These are phyloP conservation scores for Brachionus paranguensis DNA, from an alignment of 1,140 invertebrate species.

Conservation along the genomic window DNA sequence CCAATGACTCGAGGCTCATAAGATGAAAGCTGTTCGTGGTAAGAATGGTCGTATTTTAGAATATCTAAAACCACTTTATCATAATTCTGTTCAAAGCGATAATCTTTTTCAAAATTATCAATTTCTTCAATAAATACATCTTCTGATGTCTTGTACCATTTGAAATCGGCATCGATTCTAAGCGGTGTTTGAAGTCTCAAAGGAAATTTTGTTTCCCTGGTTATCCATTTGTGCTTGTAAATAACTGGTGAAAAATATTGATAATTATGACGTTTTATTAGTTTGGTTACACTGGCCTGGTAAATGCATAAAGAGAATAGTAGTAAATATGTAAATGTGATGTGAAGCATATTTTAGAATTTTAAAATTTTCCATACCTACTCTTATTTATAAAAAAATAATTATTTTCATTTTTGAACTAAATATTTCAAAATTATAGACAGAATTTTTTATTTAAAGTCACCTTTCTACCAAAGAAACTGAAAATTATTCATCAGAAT, in stretches of 20 bases:
- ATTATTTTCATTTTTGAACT: background rate
- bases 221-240: conserved; percentile 5
- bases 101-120: background rate
- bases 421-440: conserved; percentile 6
- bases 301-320: background rate
- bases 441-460: background rate
- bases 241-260: background rate
- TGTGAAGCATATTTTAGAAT: background rate
- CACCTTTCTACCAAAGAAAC: background rate
- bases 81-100: background rate
- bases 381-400: background rate
- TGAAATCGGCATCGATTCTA: conserved; percentile 12
- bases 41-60: background rate
- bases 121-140: background rate
- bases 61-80: background rate
- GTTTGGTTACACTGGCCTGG: background rate
- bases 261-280: background rate
- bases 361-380: background rate
- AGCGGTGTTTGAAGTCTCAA: background rate
- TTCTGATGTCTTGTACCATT: conserved; percentile 5
- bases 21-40: background rate
- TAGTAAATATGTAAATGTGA: background rate
- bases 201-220: background rate
- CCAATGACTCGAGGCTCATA: background rate
- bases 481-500: background rate